These are phyloP conservation scores for Eilema depressum DNA, from an alignment of 2,888 invertebrate genomes.

Conservation along the genomic window DNA sequence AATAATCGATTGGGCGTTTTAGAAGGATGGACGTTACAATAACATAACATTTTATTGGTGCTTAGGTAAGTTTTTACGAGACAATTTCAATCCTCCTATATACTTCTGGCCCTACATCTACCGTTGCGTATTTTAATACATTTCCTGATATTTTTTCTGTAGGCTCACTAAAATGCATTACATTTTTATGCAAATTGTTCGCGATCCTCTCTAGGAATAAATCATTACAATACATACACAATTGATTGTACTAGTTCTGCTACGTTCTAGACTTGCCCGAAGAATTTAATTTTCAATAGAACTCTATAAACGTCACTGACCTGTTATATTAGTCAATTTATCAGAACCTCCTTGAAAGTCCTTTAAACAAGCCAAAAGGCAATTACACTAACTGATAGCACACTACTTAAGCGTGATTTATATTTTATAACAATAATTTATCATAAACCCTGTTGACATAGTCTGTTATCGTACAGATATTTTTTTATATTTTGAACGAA, in stretches of 20 bases:
- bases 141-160: not conserved
- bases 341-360: not conserved
- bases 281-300: not conserved
- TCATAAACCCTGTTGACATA: not conserved
- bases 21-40: not conserved
- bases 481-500: too few species aligned
- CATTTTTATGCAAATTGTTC: constrained; percentile 1
- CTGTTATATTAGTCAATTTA: constrained; percentile 1
- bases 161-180: not conserved
- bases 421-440: not conserved
- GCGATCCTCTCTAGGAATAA: not conserved
- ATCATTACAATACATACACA: not conserved
- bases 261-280: not conserved
- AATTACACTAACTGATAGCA: not conserved
- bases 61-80: constrained; percentile 1
- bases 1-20: not conserved
- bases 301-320: not conserved
- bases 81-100: constrained; percentile 2
- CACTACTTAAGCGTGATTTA: not conserved
- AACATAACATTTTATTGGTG: constrained; percentile 6
- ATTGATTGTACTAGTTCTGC: not conserved
- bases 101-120: too few species aligned
- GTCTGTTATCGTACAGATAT: too few species aligned
- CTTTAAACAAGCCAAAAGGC: not conserved
- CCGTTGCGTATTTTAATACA: not conserved